Evolutionary conservation across 2,113 vertebrate genomes (phyloP).

Genomic region (Rhadina sibilatrix): DNA sequence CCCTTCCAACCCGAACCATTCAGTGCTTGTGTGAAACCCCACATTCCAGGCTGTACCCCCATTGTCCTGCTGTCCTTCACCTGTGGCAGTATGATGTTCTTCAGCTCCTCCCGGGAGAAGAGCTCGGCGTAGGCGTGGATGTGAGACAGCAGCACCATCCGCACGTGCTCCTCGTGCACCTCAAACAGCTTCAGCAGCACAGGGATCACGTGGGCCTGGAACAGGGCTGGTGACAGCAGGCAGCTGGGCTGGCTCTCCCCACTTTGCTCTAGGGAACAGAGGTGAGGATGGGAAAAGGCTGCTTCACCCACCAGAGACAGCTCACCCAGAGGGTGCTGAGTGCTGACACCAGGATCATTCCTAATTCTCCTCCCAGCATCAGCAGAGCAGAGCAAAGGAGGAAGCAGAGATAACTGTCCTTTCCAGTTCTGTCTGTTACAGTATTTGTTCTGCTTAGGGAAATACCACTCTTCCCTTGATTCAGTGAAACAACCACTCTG

Average conservation of each 20-base stretch:
- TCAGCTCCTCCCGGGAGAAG: constrained; percentile 88
- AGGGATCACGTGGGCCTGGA: constrained; percentile 87
- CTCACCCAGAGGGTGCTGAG: not conserved
- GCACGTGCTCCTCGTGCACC: constrained; percentile 92
- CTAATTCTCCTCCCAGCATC: not conserved
- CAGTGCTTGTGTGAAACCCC: not conserved
- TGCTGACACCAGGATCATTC: not conserved
- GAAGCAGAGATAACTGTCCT: not conserved
- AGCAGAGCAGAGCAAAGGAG: not conserved
- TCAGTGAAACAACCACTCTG: not conserved
- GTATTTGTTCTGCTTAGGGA: not conserved
- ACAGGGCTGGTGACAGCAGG: constrained; percentile 86
- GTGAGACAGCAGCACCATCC: constrained; percentile 88
- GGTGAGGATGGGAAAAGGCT: not conserved
- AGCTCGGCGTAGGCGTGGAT: constrained; percentile 88
- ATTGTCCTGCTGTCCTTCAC: constrained; percentile 53
- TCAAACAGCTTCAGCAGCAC: constrained; percentile 90
- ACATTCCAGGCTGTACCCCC: fast-evolving
- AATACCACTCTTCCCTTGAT: not conserved
- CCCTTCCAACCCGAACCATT: not conserved
- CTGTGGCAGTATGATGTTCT: constrained; percentile 93
- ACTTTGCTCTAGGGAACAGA: constrained; percentile 72
- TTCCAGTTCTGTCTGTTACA: not conserved
- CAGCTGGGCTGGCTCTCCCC: constrained; percentile 74
- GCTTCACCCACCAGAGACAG: not conserved